phyloP scores from a whole-genome alignment of 2,888 invertebrate genomes.

The Listrodromus nycthemerus region DNA sequence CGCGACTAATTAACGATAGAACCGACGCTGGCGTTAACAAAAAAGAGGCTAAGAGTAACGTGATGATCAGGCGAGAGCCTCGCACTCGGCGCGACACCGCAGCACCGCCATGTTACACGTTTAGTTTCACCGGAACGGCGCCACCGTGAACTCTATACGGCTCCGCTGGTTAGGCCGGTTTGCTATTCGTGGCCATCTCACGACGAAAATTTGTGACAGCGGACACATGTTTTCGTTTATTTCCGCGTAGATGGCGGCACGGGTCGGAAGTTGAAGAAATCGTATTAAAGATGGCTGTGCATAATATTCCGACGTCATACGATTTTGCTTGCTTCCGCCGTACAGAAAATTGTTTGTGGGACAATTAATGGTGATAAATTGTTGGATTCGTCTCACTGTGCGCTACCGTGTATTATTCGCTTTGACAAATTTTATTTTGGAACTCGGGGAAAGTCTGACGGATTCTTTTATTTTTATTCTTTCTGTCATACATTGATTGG shows the following conservation, averaged over 20 bases:
- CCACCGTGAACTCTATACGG: constrained; percentile 22
- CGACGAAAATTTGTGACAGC: background rate
- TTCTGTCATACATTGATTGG: no score
- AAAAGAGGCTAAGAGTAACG: constrained; percentile 19
- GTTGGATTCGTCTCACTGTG: no score
- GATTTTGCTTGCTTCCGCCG: no score
- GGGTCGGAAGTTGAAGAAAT: background rate
- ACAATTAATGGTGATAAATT: no score
- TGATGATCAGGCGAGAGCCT: constrained; percentile 53
- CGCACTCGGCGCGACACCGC: constrained; percentile 73
- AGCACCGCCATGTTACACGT: constrained; percentile 78
- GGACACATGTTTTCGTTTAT: background rate
- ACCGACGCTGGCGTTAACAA: background rate
- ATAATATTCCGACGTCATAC: no score
- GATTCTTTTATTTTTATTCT: no score
- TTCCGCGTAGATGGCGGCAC: background rate
- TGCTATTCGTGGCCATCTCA: constrained; percentile 46
- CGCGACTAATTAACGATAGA: constrained; percentile 44
- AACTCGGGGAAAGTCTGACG: no score
- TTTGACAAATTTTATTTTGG: no score
- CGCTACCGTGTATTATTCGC: no score
- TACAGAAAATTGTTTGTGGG: no score
- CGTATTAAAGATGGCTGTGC: no score
- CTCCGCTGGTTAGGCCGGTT: constrained; percentile 1
- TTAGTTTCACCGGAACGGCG: constrained; percentile 65